Conservation (phyloP, 1,140 invertebrate genomes). For the Frieseomelitta varia region DNA sequence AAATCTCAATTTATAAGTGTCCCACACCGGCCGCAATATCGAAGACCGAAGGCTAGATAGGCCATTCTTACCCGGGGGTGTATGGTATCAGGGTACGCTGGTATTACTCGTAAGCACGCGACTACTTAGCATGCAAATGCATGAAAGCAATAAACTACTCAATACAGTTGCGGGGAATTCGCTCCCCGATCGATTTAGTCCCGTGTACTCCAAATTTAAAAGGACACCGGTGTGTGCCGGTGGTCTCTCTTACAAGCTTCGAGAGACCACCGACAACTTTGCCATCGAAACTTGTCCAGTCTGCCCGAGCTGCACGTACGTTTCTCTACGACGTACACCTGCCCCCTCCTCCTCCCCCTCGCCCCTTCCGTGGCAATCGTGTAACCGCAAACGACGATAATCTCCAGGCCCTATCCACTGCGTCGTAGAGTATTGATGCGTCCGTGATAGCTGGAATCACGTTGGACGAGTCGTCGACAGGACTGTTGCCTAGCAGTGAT, state of each 20-base stretch:
- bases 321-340: slow-evolving; percentile 11
- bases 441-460: background rate
- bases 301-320: too few species aligned
- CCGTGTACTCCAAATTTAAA: slow-evolving; percentile 69
- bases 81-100: slow-evolving; percentile 79
- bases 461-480: background rate
- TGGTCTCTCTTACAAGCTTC: background rate
- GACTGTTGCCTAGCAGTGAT: background rate
- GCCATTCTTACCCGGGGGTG: slow-evolving; percentile 76
- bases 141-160: slow-evolving; percentile 82
- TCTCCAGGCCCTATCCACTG: background rate
- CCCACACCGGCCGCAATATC: slow-evolving; percentile 80
- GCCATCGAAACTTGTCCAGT: background rate
- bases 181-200: slow-evolving; percentile 75
- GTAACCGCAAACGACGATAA: slow-evolving; percentile 7
- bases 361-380: too few species aligned
- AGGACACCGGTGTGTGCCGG: slow-evolving; percentile 23
- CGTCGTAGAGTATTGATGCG: background rate
- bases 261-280: background rate
- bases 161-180: slow-evolving; percentile 79
- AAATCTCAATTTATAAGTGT: slow-evolving; percentile 82
- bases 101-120: slow-evolving; percentile 81
- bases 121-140: slow-evolving; percentile 82
- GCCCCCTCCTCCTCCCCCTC: background rate
- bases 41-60: slow-evolving; percentile 81